Conservation (phyloP, 2,797 vertebrate genomes). For the Acanthopagrus latus region DNA sequence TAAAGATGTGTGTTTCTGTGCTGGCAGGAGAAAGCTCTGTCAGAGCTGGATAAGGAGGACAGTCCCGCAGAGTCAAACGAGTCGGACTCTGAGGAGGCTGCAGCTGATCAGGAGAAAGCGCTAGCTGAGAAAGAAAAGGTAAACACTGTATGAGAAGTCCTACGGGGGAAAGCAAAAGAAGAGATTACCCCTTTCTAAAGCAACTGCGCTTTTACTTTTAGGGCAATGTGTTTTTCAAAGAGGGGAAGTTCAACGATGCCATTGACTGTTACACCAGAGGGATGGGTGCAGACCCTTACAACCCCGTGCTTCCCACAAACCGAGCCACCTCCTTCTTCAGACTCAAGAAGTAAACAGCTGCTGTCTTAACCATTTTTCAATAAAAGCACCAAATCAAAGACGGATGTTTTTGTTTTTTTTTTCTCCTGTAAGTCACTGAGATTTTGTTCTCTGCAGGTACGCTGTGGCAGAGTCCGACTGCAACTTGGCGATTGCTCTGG, state of each 20-base stretch:
- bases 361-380: not conserved
- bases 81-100: constrained; percentile 92
- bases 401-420: not conserved
- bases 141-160: not conserved
- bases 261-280: constrained; percentile 94
- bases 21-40: constrained; percentile 91
- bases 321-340: constrained; percentile 93
- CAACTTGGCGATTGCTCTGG: constrained; percentile 93
- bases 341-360: constrained; percentile 90
- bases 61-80: constrained; percentile 90
- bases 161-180: not conserved
- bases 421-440: fast-evolving
- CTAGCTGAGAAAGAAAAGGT: constrained; percentile 92
- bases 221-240: constrained; percentile 94
- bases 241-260: constrained; percentile 93
- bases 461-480: constrained; percentile 97
- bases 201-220: constrained; percentile 59
- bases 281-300: constrained; percentile 93
- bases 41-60: constrained; percentile 92
- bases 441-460: constrained; percentile 81
- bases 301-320: constrained; percentile 94
- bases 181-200: not conserved
- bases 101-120: constrained; percentile 86
- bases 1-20: constrained; percentile 7
- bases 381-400: too few relatives aligned